These are phyloP conservation scores for Eciton burchellii DNA, from an alignment of 1,140 invertebrate species.

Conservation along the genomic window DNA sequence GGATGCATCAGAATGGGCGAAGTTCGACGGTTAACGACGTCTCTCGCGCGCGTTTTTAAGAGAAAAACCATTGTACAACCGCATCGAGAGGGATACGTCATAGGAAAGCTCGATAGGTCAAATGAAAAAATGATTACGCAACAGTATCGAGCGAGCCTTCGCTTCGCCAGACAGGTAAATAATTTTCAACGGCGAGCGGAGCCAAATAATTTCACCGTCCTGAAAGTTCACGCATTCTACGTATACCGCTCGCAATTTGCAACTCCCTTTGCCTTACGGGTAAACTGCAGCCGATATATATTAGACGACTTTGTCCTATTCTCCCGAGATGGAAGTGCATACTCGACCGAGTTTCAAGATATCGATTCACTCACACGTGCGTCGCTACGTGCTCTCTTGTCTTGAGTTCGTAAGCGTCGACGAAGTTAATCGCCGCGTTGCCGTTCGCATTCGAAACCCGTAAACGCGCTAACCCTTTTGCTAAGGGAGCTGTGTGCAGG, in stretches of 20 bases:
- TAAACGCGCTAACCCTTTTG: conserved; percentile 5
- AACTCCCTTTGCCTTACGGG: conserved; percentile 22
- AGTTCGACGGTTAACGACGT: conserved; percentile 14
- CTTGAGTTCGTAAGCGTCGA: conserved; percentile 44
- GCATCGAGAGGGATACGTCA: not conserved
- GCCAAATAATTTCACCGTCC: conserved; percentile 33
- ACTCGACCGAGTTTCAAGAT: conserved; percentile 63
- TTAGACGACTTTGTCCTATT: conserved; percentile 49
- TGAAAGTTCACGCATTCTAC: conserved; percentile 29
- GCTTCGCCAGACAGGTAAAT: not conserved
- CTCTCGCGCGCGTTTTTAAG: not conserved
- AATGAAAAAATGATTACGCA: not conserved
- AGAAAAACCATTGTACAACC: not conserved
- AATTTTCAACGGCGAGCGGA: not conserved
- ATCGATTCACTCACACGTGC: conserved; percentile 57
- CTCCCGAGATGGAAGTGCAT: conserved; percentile 41
- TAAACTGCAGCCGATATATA: conserved; percentile 44
- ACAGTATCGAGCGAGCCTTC: not conserved
- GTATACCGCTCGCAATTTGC: not conserved
- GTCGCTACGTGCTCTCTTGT: conserved; percentile 49
- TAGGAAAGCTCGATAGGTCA: not conserved
- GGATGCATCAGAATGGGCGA: not conserved
- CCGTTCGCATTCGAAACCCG: conserved; percentile 39
- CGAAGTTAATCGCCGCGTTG: conserved; percentile 41
- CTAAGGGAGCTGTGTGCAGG: not conserved